A percentile compares a stretch with the other conserved stretches of the same genome.
Conservation (phyloP, 64 coral and sea anemone species). For the Actinia tenebrosa region DNA sequence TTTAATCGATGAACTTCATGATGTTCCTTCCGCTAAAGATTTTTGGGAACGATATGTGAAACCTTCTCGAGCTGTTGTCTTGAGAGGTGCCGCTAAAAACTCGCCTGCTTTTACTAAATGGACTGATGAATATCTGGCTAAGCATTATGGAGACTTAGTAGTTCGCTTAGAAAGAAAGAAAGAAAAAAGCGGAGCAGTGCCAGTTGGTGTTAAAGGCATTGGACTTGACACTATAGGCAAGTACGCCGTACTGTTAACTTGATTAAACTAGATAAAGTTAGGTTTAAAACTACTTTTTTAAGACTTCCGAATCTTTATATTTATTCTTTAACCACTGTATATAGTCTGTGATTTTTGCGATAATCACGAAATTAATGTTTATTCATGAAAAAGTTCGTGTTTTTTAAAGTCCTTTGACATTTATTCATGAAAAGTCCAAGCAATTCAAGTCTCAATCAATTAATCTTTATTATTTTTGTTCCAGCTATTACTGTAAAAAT, state of each 20-base stretch:
- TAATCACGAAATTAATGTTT: background rate
- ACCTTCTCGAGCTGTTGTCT: constrained; percentile 61
- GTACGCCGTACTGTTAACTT: background rate
- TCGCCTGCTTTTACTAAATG: constrained; percentile 57
- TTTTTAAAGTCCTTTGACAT: background rate
- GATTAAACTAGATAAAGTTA: no score
- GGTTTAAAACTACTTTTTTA: no score
- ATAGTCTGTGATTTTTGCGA: background rate
- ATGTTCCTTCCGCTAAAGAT: constrained; percentile 63
- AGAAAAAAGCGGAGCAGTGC: constrained; percentile 69
- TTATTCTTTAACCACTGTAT: background rate
- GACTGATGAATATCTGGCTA: constrained; percentile 63
- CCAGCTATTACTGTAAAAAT: no score
- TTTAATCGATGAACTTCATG: constrained; percentile 60
- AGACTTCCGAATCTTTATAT: background rate
- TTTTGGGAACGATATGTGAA: constrained; percentile 76
- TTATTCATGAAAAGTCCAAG: no score
- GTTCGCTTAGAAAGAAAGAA: constrained; percentile 67
- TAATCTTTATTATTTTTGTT: no score
- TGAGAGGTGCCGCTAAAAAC: constrained; percentile 65
- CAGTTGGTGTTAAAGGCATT: constrained; percentile 64
- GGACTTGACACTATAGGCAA: constrained; percentile 77
- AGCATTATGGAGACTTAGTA: constrained; percentile 68
- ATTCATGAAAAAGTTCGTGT: background rate
- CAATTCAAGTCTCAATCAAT: no score